Evolutionary conservation across 2,113 vertebrate genomes (phyloP).

Genomic region (Atherinomorus stipes): DNA sequence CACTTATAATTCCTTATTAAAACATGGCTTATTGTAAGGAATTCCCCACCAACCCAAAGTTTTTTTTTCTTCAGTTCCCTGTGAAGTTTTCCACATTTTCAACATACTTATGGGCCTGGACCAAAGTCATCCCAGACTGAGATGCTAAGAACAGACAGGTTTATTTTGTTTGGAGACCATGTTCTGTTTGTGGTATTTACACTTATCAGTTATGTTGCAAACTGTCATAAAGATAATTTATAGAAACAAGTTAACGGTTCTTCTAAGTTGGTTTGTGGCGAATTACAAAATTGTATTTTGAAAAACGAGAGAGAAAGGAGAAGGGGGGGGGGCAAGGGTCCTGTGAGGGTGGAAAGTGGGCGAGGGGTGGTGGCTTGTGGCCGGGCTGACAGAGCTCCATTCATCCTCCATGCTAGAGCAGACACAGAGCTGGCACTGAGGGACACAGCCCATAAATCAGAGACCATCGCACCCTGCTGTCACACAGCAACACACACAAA

Average conservation of each 20-base stretch:
- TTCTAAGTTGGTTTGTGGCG: conserved; percentile 41
- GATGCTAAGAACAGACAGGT: conserved; percentile 42
- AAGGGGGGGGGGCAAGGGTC: neutral
- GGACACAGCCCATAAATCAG: conserved; percentile 80
- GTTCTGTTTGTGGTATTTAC: conserved; percentile 46
- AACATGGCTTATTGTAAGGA: neutral
- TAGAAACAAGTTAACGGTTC: conserved; percentile 60
- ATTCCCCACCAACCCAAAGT: neutral
- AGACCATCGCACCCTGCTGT: conserved; percentile 68
- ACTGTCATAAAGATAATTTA: conserved; percentile 53
- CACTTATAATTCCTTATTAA: neutral
- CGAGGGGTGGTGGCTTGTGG: conserved; percentile 54
- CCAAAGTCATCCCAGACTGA: conserved; percentile 5
- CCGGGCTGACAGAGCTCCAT: conserved; percentile 78
- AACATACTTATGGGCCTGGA: neutral
- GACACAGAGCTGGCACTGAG: conserved; percentile 77
- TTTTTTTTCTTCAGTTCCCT: neutral
- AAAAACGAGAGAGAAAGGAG: neutral
- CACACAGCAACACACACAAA: conserved; percentile 46
- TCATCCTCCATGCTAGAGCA: conserved; percentile 80
- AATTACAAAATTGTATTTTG: conserved; percentile 46
- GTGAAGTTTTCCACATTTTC: conserved; percentile 30
- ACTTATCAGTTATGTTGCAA: conserved; percentile 34
- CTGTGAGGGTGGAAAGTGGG: conserved; percentile 6
- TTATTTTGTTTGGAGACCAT: conserved; percentile 41